Conservation (phyloP, 2,113 vertebrate species). For the Syngnathoides biaculeatus region DNA sequence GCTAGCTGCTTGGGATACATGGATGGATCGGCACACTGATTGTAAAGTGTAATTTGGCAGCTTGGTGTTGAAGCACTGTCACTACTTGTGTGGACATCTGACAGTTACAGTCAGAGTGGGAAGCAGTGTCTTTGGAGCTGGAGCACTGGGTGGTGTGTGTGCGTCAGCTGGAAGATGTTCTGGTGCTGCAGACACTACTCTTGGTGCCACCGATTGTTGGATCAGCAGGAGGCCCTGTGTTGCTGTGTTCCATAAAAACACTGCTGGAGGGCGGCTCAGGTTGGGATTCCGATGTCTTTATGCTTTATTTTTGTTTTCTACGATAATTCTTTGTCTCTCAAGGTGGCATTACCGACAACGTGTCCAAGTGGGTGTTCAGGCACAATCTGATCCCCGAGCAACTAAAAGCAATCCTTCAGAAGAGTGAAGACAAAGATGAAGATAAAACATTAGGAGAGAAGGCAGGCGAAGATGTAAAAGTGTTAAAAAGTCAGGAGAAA, state of each 20-base stretch:
- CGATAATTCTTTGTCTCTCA: background rate
- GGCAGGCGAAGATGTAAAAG: conserved; percentile 6
- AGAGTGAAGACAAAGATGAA: conserved; percentile 42
- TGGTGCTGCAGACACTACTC: conserved; percentile 89
- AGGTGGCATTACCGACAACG: conserved; percentile 90
- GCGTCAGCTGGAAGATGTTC: conserved; percentile 88
- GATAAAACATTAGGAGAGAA: conserved; percentile 40
- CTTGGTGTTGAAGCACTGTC: too few species aligned
- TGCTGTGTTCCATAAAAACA: conserved; percentile 83
- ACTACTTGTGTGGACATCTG: conserved; percentile 9
- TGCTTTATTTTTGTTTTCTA: background rate
- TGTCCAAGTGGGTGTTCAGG: conserved; percentile 94
- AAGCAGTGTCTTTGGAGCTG: conserved; percentile 89
- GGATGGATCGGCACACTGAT: too few species aligned
- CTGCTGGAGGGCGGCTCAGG: conserved; percentile 90
- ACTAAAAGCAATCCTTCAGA: conserved; percentile 74
- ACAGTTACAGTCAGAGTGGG: conserved; percentile 81
- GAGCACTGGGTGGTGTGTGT: conserved; percentile 94
- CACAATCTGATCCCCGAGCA: conserved; percentile 78
- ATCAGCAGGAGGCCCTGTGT: conserved; percentile 68
- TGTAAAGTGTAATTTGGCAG: too few species aligned
- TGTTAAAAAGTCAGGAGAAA: conserved; percentile 10
- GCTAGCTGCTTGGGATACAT: too few species aligned
- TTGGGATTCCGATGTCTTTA: conserved; percentile 41
- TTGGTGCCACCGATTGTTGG: conserved; percentile 59